These are phyloP conservation scores for Cathartes aura DNA, from an alignment of 2,113 vertebrate species.

Conservation along the genomic window DNA sequence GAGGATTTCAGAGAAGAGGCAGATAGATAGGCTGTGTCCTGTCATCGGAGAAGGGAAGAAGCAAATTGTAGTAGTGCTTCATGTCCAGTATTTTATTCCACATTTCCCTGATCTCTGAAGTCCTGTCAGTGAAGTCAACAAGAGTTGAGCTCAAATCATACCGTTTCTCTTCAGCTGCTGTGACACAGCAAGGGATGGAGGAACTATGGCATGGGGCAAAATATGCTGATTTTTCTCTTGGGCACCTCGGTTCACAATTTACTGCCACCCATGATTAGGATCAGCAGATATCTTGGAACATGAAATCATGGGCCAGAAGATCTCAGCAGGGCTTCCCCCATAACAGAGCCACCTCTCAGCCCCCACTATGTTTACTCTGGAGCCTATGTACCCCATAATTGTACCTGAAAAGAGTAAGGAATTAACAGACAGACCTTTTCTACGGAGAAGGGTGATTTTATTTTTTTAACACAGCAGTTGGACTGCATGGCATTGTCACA, in stretches of 20 bases:
- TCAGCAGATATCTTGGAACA: background rate
- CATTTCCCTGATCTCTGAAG: background rate
- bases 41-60: background rate
- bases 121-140: background rate
- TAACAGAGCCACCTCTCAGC: background rate
- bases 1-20: background rate
- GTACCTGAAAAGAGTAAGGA: background rate
- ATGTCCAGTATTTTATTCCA: background rate
- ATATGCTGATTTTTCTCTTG: background rate
- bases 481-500: background rate
- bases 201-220: background rate
- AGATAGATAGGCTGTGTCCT: background rate
- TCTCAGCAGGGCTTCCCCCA: background rate
- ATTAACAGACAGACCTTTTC: background rate
- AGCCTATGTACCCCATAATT: background rate
- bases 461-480: background rate
- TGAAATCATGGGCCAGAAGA: background rate
- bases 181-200: rapidly evolving
- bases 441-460: background rate
- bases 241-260: background rate
- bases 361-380: background rate
- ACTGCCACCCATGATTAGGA: background rate
- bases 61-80: background rate
- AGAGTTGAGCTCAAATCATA: background rate
- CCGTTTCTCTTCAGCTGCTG: background rate